Evolutionary conservation across 2,888 invertebrate species (phyloP), one percentile per base, ranked within the genome.

Genomic region (Vesta saturnalis): DNA sequence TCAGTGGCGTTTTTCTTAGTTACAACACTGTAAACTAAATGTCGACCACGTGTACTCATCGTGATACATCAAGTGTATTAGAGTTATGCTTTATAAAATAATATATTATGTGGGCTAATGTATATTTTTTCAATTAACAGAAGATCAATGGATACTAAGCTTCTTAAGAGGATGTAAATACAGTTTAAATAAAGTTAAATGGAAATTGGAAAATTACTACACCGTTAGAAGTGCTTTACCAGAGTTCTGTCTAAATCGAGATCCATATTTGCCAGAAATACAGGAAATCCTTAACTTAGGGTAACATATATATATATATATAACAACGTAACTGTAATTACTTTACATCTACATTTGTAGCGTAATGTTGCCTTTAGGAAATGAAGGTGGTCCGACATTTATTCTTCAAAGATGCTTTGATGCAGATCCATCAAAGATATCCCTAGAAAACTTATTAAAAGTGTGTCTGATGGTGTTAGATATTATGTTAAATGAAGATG

Each of bases 121-220:
- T n/a, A 12, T n/a, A 21, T 56, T 22, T 56, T 22, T 8, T 39
- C 8, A n/a, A n/a, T 39, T 39, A 10, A 39, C 39, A 85, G 88
- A 85, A 74, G 85, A 87, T 70, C 87, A 87, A 79, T 86, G 86
- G 83, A 78, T 88, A 1, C 73, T 86, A 1, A 83, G 84, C 22
- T 88, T 87, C 80, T 79, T 88, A 16, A 83, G 88, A 3, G 87
- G 87, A 56, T 85, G 85, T 72, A 88, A 88, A 80, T 87, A 85
- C 77, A 86, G 87, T 61, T 75, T 87, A 46, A 87, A 87, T 74
- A 83, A 85, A 70, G 84, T 85, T 46, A 87, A 88, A 77, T 83
- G 86, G 72, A 88, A 88, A 73, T 73, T 88, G 30, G 87, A 88
- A 69, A 86, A 86, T 82, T 89, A 86, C 76, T 89, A 89, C 76